phyloP scores from a whole-genome alignment of 1,140 invertebrate genomes.

The Neodiprion virginianus region DNA sequence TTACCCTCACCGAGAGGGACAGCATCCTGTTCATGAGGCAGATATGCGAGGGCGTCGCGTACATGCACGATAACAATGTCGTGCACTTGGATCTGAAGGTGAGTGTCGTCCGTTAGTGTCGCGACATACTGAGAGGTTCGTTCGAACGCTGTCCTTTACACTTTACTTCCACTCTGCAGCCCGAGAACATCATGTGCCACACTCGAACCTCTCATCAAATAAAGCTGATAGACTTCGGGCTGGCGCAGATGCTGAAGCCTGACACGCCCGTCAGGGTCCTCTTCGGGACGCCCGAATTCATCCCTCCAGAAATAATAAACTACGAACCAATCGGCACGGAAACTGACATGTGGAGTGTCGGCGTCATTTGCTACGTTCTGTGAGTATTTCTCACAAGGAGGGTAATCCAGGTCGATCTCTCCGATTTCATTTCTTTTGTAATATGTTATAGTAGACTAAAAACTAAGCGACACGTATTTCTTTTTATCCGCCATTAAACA shows the following conservation, averaged over 20 bases:
- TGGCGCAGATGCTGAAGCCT: constrained; percentile 80
- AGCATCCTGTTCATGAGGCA: constrained; percentile 91
- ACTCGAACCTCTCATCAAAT: constrained; percentile 81
- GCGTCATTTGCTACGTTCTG: constrained; percentile 93
- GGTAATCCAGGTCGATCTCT: no score
- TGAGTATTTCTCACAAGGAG: constrained; percentile 64
- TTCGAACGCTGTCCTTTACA: not conserved
- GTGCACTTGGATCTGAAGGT: constrained; percentile 91
- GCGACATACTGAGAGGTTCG: not conserved
- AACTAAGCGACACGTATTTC: no score
- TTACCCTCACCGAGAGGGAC: constrained; percentile 88
- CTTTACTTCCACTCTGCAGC: constrained; percentile 53
- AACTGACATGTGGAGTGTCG: constrained; percentile 94
- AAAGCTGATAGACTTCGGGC: constrained; percentile 91
- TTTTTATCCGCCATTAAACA: no score
- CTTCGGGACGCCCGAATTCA: constrained; percentile 94
- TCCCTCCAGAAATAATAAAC: constrained; percentile 92
- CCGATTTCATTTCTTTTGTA: no score
- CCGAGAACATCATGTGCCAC: constrained; percentile 93
- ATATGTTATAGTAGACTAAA: no score
- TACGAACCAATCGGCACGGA: constrained; percentile 86
- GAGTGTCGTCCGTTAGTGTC: constrained; percentile 21
- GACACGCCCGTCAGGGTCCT: constrained; percentile 77
- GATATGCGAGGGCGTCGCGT: constrained; percentile 89
- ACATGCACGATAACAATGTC: constrained; percentile 86